Evolutionary conservation across 1,140 invertebrate species (phyloP).

Genomic region (Bombus sylvicola): DNA sequence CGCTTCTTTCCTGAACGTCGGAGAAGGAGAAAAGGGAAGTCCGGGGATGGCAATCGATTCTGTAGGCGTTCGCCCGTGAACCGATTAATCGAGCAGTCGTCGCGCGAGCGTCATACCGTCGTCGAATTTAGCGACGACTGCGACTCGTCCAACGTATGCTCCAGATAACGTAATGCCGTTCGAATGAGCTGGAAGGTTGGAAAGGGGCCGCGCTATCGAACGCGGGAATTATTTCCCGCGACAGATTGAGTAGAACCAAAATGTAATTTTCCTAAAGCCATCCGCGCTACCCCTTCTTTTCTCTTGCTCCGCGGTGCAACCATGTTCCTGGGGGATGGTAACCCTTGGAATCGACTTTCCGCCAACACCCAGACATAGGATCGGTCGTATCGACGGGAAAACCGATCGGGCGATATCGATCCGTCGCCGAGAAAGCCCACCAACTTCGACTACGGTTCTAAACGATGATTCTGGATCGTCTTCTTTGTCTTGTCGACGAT

Average conservation of each 20-base stretch:
- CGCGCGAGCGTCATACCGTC: slow-evolving; percentile 3
- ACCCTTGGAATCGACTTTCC: slow-evolving; percentile 53
- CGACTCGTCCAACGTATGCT: slow-evolving; percentile 13
- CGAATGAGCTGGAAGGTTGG: slow-evolving; percentile 43
- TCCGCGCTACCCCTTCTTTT: background rate
- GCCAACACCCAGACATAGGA: background rate
- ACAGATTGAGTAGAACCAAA: slow-evolving; percentile 63
- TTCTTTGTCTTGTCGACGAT: background rate
- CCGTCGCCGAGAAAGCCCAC: background rate
- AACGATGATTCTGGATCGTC: background rate
- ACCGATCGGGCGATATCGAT: slow-evolving; percentile 44
- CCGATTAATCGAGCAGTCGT: slow-evolving; percentile 47
- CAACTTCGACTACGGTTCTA: background rate
- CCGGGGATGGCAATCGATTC: slow-evolving; percentile 27
- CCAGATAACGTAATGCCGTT: slow-evolving; percentile 49
- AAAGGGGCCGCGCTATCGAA: slow-evolving; percentile 18
- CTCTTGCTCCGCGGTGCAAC: background rate
- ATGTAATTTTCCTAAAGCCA: slow-evolving; percentile 68
- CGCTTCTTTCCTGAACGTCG: no score
- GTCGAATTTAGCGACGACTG: slow-evolving; percentile 33
- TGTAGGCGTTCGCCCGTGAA: slow-evolving; percentile 37
- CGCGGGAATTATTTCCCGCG: slow-evolving; percentile 58
- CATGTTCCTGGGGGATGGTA: slow-evolving; percentile 39
- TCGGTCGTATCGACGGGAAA: slow-evolving; percentile 42
- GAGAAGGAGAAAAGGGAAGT: no score